These are phyloP conservation scores for Calliopsis andreniformis DNA, from an alignment of 1,140 invertebrate species.

Conservation along the genomic window DNA sequence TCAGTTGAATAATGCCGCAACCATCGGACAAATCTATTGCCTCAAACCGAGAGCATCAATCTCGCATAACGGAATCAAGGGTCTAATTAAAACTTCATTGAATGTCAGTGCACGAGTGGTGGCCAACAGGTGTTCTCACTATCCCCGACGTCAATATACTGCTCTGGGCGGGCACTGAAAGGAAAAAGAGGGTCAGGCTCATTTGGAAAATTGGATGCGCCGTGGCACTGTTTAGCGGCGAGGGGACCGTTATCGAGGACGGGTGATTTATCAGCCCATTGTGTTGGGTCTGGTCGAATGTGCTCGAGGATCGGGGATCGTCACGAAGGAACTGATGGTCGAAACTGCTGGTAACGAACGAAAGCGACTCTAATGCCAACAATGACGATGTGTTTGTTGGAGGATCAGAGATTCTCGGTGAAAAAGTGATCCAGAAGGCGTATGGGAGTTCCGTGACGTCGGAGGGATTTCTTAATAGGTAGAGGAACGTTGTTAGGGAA, in stretches of 20 bases:
- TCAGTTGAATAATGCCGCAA: too few relatives aligned
- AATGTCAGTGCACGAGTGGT: too few relatives aligned
- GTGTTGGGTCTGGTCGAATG: not conserved
- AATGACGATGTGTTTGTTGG: too few relatives aligned
- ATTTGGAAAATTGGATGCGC: conserved; percentile 24
- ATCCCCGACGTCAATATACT: not conserved
- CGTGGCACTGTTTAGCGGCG: conserved; percentile 6
- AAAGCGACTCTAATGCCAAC: too few relatives aligned
- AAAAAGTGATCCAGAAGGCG: conserved; percentile 4
- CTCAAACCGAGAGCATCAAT: conserved; percentile 35
- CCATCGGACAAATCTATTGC: conserved; percentile 5
- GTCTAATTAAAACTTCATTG: not conserved
- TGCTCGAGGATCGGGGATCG: not conserved
- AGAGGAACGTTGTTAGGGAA: not conserved
- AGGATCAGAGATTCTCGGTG: not conserved
- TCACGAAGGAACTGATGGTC: not conserved
- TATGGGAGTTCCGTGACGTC: not conserved
- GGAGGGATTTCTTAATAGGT: too few relatives aligned
- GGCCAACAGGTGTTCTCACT: not conserved
- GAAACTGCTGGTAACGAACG: conserved; percentile 15
- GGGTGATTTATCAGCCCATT: conserved; percentile 36
- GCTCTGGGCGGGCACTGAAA: not conserved
- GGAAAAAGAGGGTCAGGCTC: conserved; percentile 22
- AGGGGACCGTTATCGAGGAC: conserved; percentile 35
- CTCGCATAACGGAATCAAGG: not conserved